Conservation (phyloP, 2,888 invertebrate species). For the Pseudococcus longispinus region DNA sequence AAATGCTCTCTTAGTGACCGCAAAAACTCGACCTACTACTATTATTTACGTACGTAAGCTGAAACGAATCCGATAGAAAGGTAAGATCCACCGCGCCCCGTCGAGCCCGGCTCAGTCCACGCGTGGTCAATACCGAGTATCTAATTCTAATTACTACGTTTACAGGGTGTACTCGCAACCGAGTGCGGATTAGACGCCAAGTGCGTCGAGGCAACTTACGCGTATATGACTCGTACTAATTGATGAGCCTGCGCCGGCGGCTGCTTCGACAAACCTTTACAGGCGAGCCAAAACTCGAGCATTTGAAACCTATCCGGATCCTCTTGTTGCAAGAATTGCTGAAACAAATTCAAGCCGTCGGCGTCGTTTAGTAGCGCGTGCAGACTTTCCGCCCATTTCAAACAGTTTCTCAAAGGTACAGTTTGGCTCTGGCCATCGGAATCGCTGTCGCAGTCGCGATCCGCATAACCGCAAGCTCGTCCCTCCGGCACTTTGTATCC, state of each 20-base stretch:
- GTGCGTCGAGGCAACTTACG: no score
- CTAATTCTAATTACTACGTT: no score
- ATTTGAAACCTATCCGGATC: slow-evolving; percentile 76
- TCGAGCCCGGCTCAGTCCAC: no score
- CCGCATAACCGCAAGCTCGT: not conserved
- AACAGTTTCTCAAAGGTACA: slow-evolving; percentile 71
- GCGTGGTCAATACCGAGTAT: no score
- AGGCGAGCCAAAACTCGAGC: slow-evolving; percentile 93
- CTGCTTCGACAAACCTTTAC: slow-evolving; percentile 84
- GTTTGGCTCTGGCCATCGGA: not conserved
- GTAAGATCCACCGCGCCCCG: no score
- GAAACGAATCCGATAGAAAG: no score
- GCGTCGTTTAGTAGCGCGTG: slow-evolving; percentile 84
- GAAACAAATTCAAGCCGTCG: slow-evolving; percentile 88
- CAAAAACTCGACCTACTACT: no score
- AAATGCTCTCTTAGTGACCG: no score
- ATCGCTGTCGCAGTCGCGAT: not conserved
- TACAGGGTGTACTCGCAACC: no score
- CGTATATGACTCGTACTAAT: slow-evolving; percentile 84
- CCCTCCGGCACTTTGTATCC: no score
- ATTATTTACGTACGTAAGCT: no score
- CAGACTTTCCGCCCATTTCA: slow-evolving; percentile 88
- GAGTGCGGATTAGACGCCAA: no score
- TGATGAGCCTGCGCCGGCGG: slow-evolving; percentile 73
- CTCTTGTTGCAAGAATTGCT: slow-evolving; percentile 81